Conservation (phyloP, 1,140 invertebrate species). For the Drusus annulatus region DNA sequence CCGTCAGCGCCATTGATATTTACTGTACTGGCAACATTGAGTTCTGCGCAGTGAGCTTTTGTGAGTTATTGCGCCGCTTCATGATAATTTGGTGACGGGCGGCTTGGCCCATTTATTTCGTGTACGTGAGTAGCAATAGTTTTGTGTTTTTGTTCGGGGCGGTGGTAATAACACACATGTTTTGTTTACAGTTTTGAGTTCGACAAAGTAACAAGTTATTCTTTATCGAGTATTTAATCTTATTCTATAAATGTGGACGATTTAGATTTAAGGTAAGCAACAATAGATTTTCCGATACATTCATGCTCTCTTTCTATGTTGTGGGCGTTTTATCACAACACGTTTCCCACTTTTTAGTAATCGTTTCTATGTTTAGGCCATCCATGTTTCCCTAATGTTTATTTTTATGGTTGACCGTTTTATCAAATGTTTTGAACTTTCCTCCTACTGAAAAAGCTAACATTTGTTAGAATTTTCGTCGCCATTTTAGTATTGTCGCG, state of each 20-base stretch:
- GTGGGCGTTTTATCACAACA: conserved; percentile 39
- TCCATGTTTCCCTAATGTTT: neutral
- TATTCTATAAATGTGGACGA: conserved; percentile 30
- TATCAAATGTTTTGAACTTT: conserved; percentile 32
- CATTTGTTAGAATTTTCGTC: conserved; percentile 70
- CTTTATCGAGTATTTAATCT: neutral
- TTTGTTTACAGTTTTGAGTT: conserved; percentile 43
- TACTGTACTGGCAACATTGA: conserved; percentile 64
- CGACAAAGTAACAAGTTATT: conserved; percentile 9
- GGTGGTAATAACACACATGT: conserved; percentile 41
- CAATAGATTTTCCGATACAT: conserved; percentile 45
- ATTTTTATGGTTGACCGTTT: conserved; percentile 1
- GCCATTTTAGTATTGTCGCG: conserved; percentile 73
- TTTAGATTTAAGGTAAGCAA: conserved; percentile 38
- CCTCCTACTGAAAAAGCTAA: conserved; percentile 7
- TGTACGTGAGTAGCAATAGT: conserved; percentile 43
- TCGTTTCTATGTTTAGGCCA: neutral
- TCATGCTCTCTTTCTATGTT: conserved; percentile 30
- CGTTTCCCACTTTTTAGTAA: conserved; percentile 14
- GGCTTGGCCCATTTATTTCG: conserved; percentile 50
- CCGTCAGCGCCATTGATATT: conserved; percentile 56
- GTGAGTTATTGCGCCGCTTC: conserved; percentile 72
- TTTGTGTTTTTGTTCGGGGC: conserved; percentile 50
- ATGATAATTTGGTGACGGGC: conserved; percentile 65
- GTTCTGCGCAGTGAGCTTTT: conserved; percentile 66